These are phyloP conservation scores for Pygoscelis antarcticus DNA, from an alignment of 2,113 vertebrate genomes.

Conservation along the genomic window DNA sequence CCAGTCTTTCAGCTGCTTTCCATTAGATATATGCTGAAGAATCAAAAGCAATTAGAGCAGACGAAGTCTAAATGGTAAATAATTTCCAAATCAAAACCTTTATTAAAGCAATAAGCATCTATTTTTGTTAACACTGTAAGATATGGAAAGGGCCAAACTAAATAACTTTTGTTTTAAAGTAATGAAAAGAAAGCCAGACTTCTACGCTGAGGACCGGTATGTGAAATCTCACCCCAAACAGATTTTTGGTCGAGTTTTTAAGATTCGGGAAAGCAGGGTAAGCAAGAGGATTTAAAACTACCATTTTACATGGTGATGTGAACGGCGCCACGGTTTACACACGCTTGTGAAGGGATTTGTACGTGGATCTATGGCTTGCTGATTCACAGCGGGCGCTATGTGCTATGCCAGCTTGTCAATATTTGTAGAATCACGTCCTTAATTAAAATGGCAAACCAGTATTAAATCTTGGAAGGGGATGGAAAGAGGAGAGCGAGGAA, in stretches of 20 bases:
- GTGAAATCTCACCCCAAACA: neutral
- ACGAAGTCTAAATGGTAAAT: conserved; percentile 44
- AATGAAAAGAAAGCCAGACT: neutral
- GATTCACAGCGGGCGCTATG: neutral
- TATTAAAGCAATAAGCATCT: conserved; percentile 29
- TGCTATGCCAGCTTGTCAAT: accelerated
- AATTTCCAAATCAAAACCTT: conserved; percentile 56
- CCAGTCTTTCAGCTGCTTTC: conserved; percentile 46
- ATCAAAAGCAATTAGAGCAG: conserved; percentile 59
- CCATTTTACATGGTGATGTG: neutral
- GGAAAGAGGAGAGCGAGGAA: neutral
- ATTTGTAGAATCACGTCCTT: neutral
- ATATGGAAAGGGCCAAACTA: neutral
- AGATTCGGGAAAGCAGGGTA: neutral
- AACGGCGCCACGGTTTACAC: neutral
- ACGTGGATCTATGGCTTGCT: neutral
- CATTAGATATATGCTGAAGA: conserved; percentile 39
- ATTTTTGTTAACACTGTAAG: conserved; percentile 16
- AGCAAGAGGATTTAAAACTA: neutral
- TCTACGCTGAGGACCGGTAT: neutral
- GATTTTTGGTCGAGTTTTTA: neutral
- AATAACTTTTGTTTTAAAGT: neutral
- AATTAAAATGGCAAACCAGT: neutral
- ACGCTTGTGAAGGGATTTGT: neutral
- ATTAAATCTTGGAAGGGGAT: neutral